Base-by-base conservation (phyloP, 53 echinoderm and acorn worm species). In the Holothuria leucospilota region DNA sequence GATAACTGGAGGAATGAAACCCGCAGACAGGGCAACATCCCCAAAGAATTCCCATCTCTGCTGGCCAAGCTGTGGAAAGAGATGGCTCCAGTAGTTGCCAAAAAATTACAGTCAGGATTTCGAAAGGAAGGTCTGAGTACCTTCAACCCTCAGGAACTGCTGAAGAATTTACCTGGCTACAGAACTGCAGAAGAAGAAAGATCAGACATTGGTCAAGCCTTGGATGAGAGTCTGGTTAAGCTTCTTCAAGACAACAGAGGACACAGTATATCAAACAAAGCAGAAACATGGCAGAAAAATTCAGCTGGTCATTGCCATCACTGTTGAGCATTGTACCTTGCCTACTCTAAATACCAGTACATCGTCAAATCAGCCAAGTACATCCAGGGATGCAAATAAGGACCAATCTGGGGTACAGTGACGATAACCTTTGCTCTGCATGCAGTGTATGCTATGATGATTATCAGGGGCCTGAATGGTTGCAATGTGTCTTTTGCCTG, bases 401-500 rank as follows among this genome's bases (percentile, higher is more conserved):
- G 42, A 42, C 42, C 42, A 42, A 9, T 9, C 21, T 7, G 6
- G 4, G 6, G 63, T 23, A n/a, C 12, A 13, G 12, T 63, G 63
- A 81, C n/a, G 81, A 81, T 60, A 81, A 81, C 59, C n/a, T 13
- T 25, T 81, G 81, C 58, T n/a, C 52, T 59, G 62, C 18, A 8
- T 65, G 84, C 51, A 42, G 27, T 23, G 67, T 49, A n/a, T 26
- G 66, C 24, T 65, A 40, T 51, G 49, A 49, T 49, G 41, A 26
- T 7, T 84, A 84, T 39, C 23, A 39, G 68, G 68, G 70, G 23
- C 67, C 42, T 40, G 84, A 84, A 51, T 67, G 84, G 84, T 51
- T 84, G 27, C 84, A 84, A 46, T 84, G 82, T 82, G 63, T 70
- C 70, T 82, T 30, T n/a, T 82, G 82, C 39, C 39, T 82, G 8